phyloP scores from a whole-genome alignment of 2,797 vertebrate species.

The Bufotes viridis region DNA sequence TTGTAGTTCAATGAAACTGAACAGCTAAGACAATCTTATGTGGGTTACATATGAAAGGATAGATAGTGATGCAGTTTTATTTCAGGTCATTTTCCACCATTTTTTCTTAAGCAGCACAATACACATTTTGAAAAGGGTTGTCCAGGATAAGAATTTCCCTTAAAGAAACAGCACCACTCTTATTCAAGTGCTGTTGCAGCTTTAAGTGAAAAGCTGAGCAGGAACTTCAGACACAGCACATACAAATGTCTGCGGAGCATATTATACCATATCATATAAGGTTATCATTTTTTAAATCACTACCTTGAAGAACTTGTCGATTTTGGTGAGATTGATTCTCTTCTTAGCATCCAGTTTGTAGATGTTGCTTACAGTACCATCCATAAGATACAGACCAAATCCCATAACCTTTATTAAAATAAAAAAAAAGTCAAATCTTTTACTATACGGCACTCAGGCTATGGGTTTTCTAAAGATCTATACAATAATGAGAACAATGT shows the following conservation, averaged over 20 bases:
- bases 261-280: background rate
- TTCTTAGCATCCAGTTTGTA: slow-evolving; percentile 98
- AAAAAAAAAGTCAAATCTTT: background rate
- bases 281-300: background rate
- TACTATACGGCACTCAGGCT: background rate
- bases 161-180: background rate
- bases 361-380: slow-evolving; percentile 95
- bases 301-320: slow-evolving; percentile 98
- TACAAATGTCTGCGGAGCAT: background rate
- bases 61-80: too few species aligned
- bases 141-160: too few species aligned
- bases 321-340: slow-evolving; percentile 94
- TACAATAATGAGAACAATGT: too few species aligned
- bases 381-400: slow-evolving; percentile 96
- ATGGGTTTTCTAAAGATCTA: too few species aligned
- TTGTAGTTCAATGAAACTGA: too few species aligned
- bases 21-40: too few species aligned
- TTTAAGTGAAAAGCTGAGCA: background rate
- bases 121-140: too few species aligned
- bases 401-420: slow-evolving; percentile 90
- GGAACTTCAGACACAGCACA: background rate
- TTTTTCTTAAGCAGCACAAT: too few species aligned
- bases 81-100: too few species aligned
- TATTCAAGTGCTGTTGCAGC: background rate
- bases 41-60: too few species aligned